Evolutionary conservation across 2,797 vertebrate species (phyloP), one percentile per base, ranked within the genome.

Genomic region (Limosa lapponica): DNA sequence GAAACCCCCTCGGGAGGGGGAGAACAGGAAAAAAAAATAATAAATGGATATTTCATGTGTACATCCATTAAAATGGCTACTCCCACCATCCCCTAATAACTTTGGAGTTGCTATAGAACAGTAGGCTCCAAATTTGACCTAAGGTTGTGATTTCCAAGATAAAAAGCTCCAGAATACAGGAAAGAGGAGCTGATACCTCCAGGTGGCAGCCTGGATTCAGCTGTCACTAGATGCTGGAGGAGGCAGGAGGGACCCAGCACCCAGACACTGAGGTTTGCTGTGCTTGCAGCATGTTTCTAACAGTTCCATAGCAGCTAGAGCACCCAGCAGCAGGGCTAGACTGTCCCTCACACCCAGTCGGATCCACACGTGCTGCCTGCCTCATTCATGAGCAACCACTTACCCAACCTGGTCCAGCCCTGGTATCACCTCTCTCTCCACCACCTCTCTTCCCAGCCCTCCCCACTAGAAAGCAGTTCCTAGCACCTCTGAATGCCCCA

Each of bases 201-300:
- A 95, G 82, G 55, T 94, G 91, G 84, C 87, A 95, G 95, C 52
- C 74, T 94, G 80, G 57, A 34, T 34, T 88, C 1, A 0, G 51
- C 23, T 58, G 55, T 66, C 71, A 51, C 17, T 16, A 30, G 23
- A 16, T 36, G 37, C 69, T 67, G 46, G 46, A 80, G 48, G 43
- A 86, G 46, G 55, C 39, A 83, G 82, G 71, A 85, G 32, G 27
- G n/a, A 87, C 13, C 12, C 64, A 73, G 48, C 39, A 48, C 16
- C 32, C 36, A 44, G 36, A 58, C 3, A 16, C 7, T 4, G 52
- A 64, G 18, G 30, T 20, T 22, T 94, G 65, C 13, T 71, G 39
- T 17, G 11, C n/a, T 90, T 0, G 0, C 5, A 4, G 30, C 1
- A 0, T 12, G 10, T 41, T 85, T 89, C 13, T 4, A 61, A 36